These are phyloP conservation scores for Misgurnus anguillicaudatus DNA, from an alignment of 2,113 vertebrate genomes.

Conservation along the genomic window DNA sequence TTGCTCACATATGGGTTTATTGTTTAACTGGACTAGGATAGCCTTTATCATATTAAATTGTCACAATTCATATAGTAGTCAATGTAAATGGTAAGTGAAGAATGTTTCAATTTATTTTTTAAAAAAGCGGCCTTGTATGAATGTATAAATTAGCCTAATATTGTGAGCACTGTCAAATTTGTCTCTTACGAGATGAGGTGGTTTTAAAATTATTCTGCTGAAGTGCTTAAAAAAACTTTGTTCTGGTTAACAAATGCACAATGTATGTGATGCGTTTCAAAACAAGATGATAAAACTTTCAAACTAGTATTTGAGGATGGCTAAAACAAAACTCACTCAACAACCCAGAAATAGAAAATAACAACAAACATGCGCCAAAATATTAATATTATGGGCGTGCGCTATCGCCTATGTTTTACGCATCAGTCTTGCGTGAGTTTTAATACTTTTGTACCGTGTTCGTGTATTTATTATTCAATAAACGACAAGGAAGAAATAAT, in stretches of 20 bases:
- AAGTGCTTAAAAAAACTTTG: neutral
- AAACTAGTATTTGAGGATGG: too few species aligned
- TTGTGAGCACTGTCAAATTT: neutral
- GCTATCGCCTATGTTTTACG: slow-evolving; percentile 62
- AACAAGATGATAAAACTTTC: too few species aligned
- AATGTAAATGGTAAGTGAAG: neutral
- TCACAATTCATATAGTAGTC: neutral
- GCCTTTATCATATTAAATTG: slow-evolving; percentile 69
- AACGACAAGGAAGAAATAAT: slow-evolving; percentile 64
- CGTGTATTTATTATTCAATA: slow-evolving; percentile 71
- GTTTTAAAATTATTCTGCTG: too few species aligned
- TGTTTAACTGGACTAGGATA: slow-evolving; percentile 62
- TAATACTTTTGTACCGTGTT: slow-evolving; percentile 59
- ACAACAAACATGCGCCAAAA: slow-evolving; percentile 50
- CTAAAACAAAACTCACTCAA: neutral
- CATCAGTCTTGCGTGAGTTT: slow-evolving; percentile 57
- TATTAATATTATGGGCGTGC: slow-evolving; percentile 70
- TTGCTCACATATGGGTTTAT: slow-evolving; percentile 38
- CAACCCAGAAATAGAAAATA: slow-evolving; percentile 69
- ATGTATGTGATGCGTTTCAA: too few species aligned
- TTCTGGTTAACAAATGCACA: too few species aligned
- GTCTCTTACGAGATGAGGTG: neutral
- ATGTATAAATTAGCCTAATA: neutral
- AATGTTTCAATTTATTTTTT: slow-evolving; percentile 12
- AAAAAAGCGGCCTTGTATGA: neutral